phyloP scores from a whole-genome alignment of 2,797 vertebrate genomes.

The Enteromius afrohamiltoni region DNA sequence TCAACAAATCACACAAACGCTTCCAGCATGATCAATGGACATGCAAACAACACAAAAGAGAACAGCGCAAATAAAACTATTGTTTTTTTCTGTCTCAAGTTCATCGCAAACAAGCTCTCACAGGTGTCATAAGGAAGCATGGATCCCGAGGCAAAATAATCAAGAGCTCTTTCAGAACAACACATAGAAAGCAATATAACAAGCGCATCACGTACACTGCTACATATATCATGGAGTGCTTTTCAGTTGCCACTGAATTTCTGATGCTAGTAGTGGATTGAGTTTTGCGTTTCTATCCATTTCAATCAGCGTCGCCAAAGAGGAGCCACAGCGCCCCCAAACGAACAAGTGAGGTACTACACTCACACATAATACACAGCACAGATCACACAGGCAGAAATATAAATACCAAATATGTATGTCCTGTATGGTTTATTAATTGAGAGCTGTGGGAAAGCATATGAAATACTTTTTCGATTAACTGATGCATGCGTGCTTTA shows the following conservation, averaged over 20 bases:
- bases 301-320: not conserved
- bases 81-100: not conserved
- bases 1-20: slow-evolving; percentile 5
- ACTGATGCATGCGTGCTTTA: not conserved
- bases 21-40: not conserved
- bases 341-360: not conserved
- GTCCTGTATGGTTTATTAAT: not conserved
- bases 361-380: not conserved
- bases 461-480: not conserved
- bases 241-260: not conserved
- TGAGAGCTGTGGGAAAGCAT: not conserved
- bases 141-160: not conserved
- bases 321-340: slow-evolving; percentile 26
- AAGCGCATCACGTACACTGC: not conserved
- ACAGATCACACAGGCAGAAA: not conserved
- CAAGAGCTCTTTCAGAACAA: not conserved
- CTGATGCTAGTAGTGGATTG: not conserved
- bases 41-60: not conserved
- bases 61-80: not conserved
- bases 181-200: not conserved
- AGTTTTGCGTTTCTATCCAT: not conserved
- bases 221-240: slow-evolving; percentile 1
- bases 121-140: not conserved
- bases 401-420: not conserved
- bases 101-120: not conserved